Conservation (phyloP, 2,113 vertebrate genomes). For the Engraulis encrasicolus region DNA sequence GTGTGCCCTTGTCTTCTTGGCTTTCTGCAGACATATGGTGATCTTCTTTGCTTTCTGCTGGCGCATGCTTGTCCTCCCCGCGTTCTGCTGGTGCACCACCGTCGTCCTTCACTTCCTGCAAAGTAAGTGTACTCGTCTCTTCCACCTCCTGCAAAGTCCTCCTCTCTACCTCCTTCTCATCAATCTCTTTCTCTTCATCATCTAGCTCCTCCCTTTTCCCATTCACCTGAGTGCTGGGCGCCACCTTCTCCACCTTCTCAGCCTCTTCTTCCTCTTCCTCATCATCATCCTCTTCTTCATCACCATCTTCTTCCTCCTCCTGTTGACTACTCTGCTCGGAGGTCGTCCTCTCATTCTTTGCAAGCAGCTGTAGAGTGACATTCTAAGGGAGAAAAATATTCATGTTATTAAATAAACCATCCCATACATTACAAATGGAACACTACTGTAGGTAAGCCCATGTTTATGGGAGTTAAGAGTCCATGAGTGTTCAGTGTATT, state of each 20-base stretch:
- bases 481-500: too few relatives aligned
- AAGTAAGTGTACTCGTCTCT: not conserved
- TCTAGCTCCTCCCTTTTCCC: conserved; percentile 52
- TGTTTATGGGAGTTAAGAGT: too few relatives aligned
- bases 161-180: conserved; percentile 11
- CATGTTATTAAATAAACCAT: not conserved
- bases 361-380: conserved; percentile 87
- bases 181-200: conserved; percentile 23
- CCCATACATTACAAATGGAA: not conserved
- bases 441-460: too few relatives aligned
- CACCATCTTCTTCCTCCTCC: conserved; percentile 56
- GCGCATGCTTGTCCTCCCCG: too few relatives aligned
- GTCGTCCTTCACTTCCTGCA: not conserved
- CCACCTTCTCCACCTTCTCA: conserved; percentile 4
- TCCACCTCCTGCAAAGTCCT: not conserved
- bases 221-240: conserved; percentile 35
- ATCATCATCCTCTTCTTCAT: conserved; percentile 54
- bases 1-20: not conserved
- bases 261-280: conserved; percentile 38
- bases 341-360: conserved; percentile 55
- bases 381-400: conserved; percentile 70
- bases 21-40: not conserved
- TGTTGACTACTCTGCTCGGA: conserved; percentile 47
- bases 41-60: too few relatives aligned
- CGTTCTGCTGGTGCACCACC: not conserved